phyloP scores from a whole-genome alignment of 2,888 invertebrate genomes.

The Euclidia mi region DNA sequence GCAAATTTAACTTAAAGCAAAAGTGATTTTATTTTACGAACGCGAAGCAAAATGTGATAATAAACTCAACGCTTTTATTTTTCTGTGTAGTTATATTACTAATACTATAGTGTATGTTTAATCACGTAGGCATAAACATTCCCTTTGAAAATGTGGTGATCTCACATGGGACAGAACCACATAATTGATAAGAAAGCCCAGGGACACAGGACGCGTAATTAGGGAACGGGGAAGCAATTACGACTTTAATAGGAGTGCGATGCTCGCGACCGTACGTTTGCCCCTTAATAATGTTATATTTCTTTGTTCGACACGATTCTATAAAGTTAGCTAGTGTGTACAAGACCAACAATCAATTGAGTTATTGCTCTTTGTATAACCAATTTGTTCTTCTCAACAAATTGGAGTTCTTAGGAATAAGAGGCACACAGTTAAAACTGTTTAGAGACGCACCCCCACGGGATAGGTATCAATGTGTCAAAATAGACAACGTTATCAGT shows the following conservation, averaged over 20 bases:
- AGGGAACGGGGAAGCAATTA: conserved; percentile 75
- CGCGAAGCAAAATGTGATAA: too few species aligned
- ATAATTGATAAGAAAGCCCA: conserved; percentile 73
- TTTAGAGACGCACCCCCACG: too few species aligned
- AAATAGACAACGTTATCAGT: too few species aligned
- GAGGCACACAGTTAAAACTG: too few species aligned
- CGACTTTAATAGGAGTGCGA: conserved; percentile 72
- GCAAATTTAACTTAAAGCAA: conserved; percentile 5
- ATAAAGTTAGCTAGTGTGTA: conserved; percentile 19
- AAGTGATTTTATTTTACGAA: not conserved
- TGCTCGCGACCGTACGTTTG: conserved; percentile 55
- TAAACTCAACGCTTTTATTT: too few species aligned
- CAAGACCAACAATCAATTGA: conserved; percentile 15
- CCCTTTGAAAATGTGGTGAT: conserved; percentile 58
- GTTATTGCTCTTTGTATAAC: conserved; percentile 8
- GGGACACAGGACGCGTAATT: conserved; percentile 72
- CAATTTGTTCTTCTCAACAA: too few species aligned
- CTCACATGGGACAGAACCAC: conserved; percentile 53
- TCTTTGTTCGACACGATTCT: conserved; percentile 34
- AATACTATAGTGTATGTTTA: too few species aligned
- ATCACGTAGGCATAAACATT: too few species aligned
- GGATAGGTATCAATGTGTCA: too few species aligned
- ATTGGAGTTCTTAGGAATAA: too few species aligned
- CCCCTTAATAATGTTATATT: conserved; percentile 56
- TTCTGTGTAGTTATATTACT: not conserved